phyloP scores from a whole-genome alignment of 2,888 invertebrate genomes.

The Torymus aiolomorphi region DNA sequence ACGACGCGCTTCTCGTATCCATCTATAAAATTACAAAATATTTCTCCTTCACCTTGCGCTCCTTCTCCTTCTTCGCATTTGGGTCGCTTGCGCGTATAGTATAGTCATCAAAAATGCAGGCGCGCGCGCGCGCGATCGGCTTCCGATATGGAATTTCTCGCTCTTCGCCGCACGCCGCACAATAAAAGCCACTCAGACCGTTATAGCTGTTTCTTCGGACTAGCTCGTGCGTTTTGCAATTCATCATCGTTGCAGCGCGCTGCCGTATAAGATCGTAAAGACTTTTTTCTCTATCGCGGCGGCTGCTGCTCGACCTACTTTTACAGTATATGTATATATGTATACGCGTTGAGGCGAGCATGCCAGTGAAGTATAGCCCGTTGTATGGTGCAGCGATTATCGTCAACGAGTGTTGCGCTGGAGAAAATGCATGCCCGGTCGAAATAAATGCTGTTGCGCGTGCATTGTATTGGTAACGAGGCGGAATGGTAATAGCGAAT shows the following conservation, averaged over 20 bases:
- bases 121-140: not conserved
- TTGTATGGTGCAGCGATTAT: too few relatives aligned
- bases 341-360: too few relatives aligned
- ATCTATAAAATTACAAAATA: too few relatives aligned
- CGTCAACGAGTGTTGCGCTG: too few relatives aligned
- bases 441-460: too few relatives aligned
- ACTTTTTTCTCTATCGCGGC: constrained; percentile 30
- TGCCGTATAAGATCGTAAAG: constrained; percentile 16
- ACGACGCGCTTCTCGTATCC: too few relatives aligned
- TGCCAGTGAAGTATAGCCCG: too few relatives aligned
- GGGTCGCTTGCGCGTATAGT: not conserved
- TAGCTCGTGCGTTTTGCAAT: constrained; percentile 28
- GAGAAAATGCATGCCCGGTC: too few relatives aligned
- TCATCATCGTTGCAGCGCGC: constrained; percentile 7
- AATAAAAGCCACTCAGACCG: constrained; percentile 30
- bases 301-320: constrained; percentile 19
- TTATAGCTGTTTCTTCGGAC: not conserved
- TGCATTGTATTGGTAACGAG: too few relatives aligned
- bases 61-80: not conserved
- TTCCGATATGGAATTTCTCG: constrained; percentile 40
- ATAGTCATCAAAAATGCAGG: constrained; percentile 38
- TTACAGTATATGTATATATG: not conserved
- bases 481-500: too few relatives aligned
- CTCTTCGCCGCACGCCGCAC: not conserved
- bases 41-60: too few relatives aligned